Conservation (phyloP, 2,113 vertebrate species). For the Bungarus multicinctus region DNA sequence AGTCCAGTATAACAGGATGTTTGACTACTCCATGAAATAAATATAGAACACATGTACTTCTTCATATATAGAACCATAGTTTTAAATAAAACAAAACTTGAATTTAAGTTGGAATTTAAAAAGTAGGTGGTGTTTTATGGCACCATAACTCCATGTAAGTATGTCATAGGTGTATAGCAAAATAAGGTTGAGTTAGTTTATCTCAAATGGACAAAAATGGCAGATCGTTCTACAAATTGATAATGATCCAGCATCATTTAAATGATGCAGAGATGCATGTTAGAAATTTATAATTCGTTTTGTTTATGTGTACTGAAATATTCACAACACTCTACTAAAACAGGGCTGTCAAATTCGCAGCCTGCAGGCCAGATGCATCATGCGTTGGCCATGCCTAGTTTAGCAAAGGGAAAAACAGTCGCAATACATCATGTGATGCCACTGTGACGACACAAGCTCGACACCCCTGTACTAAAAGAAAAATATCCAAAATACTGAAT, state of each 20-base stretch:
- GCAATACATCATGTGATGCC: too few relatives aligned
- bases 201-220: not conserved
- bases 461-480: too few relatives aligned
- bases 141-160: not conserved
- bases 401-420: too few relatives aligned
- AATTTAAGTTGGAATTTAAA: not conserved
- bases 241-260: not conserved
- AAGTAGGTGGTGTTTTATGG: not conserved
- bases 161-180: not conserved
- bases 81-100: not conserved
- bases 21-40: not conserved
- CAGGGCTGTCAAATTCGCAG: not conserved
- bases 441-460: too few relatives aligned
- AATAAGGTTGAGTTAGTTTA: not conserved
- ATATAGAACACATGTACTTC: not conserved
- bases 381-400: too few relatives aligned
- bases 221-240: not conserved
- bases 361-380: too few relatives aligned
- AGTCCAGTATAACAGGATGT: not conserved
- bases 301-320: not conserved
- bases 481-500: too few relatives aligned
- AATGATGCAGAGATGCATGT: not conserved
- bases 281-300: not conserved
- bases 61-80: not conserved
- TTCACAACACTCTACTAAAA: slow-evolving; percentile 12